phyloP scores from a whole-genome alignment of 2,888 invertebrate species.

The Ectobius pallidus region DNA sequence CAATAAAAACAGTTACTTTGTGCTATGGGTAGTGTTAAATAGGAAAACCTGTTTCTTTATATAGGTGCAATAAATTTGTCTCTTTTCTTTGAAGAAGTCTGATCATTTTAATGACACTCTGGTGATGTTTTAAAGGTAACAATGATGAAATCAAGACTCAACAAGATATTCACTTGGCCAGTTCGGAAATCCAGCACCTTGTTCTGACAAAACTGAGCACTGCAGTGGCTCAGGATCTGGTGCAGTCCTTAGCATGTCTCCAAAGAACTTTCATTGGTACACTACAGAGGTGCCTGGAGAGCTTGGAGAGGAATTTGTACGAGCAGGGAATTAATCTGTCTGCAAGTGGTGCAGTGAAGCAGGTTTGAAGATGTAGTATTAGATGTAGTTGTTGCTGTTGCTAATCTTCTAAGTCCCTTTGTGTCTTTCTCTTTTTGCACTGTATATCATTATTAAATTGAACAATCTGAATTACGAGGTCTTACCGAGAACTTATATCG shows the following conservation, averaged over 20 bases:
- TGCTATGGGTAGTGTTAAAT: too few species aligned
- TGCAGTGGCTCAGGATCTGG: conserved; percentile 77
- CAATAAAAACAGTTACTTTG: too few species aligned
- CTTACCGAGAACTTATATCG: too few species aligned
- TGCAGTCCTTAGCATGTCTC: conserved; percentile 80
- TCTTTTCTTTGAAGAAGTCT: too few species aligned
- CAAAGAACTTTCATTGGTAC: conserved; percentile 85
- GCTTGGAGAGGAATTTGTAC: conserved; percentile 63
- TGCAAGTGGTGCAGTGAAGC: conserved; percentile 76
- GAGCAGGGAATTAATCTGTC: conserved; percentile 61
- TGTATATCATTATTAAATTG: too few species aligned
- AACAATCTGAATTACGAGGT: too few species aligned
- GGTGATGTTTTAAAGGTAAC: background rate
- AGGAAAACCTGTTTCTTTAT: too few species aligned
- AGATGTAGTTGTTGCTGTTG: too few species aligned
- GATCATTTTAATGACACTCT: background rate
- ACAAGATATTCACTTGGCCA: conserved; percentile 62
- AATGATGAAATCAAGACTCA: conserved; percentile 42
- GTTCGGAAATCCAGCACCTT: conserved; percentile 76
- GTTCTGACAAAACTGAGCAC: conserved; percentile 76
- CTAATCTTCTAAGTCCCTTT: too few species aligned
- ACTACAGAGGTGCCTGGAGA: conserved; percentile 74
- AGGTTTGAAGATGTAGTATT: too few species aligned
- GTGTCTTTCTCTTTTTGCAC: too few species aligned
- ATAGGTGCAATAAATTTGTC: too few species aligned